Base-by-base conservation (phyloP, 2,888 invertebrate genomes). In the Chrysodeixis includens region DNA sequence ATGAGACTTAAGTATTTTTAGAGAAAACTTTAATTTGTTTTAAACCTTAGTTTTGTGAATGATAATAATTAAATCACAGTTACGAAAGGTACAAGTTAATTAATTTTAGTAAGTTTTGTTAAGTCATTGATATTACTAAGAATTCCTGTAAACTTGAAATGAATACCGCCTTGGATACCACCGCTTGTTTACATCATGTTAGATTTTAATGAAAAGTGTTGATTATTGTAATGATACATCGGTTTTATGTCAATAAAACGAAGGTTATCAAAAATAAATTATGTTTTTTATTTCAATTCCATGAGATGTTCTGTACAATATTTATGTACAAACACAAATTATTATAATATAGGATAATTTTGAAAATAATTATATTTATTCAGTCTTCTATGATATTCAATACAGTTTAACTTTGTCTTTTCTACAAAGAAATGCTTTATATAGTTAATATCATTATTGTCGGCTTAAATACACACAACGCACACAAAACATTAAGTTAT, bases 371-470 rank as follows among this genome's bases (percentile, higher is more conserved):
- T 90, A 89, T 88, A 90, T 89, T 87, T 90, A 90, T 88, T 94
- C 94, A 94, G 94, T 94, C 94, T 94, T 93, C 84, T 89, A 88
- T 85, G 76, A 88, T 89, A 92, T 92, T 91, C 89, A 84, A 85
- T 91, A 92, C 91, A 92, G 90, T 93, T 92, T 88, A 92, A 92
- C 88, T 83, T 67, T 68, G 78, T 78, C 83, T 62, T 71, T 65
- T 60, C 80, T 81, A 77, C 66, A 81, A 71, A 78, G 69, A 66
- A 69, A 71, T 74, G 70, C 65, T 71, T 55, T 64, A 59, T 66
- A 68, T 58, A 74, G 70, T 52, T 20, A 9, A 20, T 67, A 66
- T 66, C 40, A 63, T 55, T 30, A 65, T 30, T 54, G 40, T 58
- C 40, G 56, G 22, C 62, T 51, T 55, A 56, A 59, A 54, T 69